Evolutionary conservation across 2,797 vertebrate species (phyloP).

Genomic region (Perodicticus potto): DNA sequence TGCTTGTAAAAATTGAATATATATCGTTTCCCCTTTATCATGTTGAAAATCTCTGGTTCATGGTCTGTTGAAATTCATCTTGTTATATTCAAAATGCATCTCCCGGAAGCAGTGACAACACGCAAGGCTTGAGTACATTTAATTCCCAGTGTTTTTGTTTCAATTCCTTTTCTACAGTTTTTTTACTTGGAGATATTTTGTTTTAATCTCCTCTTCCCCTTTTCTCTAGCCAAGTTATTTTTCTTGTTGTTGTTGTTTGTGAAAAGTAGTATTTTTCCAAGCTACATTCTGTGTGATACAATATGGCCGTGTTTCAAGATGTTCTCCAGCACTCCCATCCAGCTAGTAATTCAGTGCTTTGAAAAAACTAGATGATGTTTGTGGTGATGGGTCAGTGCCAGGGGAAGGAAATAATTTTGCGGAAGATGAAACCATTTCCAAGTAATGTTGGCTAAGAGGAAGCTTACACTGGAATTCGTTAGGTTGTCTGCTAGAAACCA

Average conservation of each 20-base stretch:
- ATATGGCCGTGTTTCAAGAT: slow-evolving; percentile 70
- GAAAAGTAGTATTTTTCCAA: slow-evolving; percentile 79
- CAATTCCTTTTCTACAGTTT: slow-evolving; percentile 71
- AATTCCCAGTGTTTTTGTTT: slow-evolving; percentile 71
- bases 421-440: slow-evolving; percentile 75
- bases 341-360: slow-evolving; percentile 67
- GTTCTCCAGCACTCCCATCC: slow-evolving; percentile 51
- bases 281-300: slow-evolving; percentile 75
- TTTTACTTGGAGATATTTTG: slow-evolving; percentile 74
- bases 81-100: slow-evolving; percentile 73
- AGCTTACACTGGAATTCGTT: slow-evolving; percentile 70
- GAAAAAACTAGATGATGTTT: slow-evolving; percentile 68
- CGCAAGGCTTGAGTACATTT: slow-evolving; percentile 44
- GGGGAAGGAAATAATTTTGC: slow-evolving; percentile 78
- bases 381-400: slow-evolving; percentile 73
- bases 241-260: slow-evolving; percentile 66
- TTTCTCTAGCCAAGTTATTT: slow-evolving; percentile 72
- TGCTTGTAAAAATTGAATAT: slow-evolving; percentile 81
- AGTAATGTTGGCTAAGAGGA: slow-evolving; percentile 61
- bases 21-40: slow-evolving; percentile 79
- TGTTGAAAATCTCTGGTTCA: slow-evolving; percentile 81
- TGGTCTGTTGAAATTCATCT: slow-evolving; percentile 81
- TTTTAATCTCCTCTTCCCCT: slow-evolving; percentile 71
- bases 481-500: slow-evolving; percentile 69
- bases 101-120: slow-evolving; percentile 55